Percentiles rank a stretch among this genome's conserved stretches.
These are phyloP conservation scores for Bembecia ichneumoniformis DNA, from an alignment of 2,888 invertebrate genomes.

Conservation along the genomic window DNA sequence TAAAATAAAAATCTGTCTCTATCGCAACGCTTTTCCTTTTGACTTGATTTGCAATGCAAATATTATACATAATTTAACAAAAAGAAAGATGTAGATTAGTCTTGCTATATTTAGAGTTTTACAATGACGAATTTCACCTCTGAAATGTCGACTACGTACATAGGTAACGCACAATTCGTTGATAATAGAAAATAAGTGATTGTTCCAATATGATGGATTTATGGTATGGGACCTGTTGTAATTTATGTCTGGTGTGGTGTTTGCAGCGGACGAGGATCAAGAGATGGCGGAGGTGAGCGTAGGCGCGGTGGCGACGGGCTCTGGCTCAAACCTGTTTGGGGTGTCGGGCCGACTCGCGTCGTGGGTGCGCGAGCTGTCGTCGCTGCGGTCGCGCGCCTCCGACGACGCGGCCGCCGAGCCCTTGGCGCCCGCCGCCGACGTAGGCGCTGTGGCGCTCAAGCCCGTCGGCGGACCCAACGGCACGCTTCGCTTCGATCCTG, in stretches of 20 bases:
- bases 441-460: conserved; percentile 31
- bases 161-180: no score
- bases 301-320: conserved; percentile 62
- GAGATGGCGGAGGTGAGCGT: conserved; percentile 56
- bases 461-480: conserved; percentile 33
- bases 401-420: conserved; percentile 29
- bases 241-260: not conserved
- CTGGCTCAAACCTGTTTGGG: conserved; percentile 65
- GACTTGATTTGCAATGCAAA: no score
- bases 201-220: no score
- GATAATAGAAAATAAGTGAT: no score
- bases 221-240: no score
- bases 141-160: no score
- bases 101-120: no score
- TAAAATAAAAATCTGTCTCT: no score
- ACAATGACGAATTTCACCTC: no score
- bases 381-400: conserved; percentile 31
- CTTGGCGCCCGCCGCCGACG: conserved; percentile 48
- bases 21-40: no score
- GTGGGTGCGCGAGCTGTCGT: conserved; percentile 65
- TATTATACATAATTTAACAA: no score
- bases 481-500: conserved; percentile 24
- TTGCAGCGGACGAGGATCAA: conserved; percentile 47
- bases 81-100: no score
- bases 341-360: conserved; percentile 64